Conservation (phyloP, 2,113 vertebrate species). For the Poeciliopsis prolifica region DNA sequence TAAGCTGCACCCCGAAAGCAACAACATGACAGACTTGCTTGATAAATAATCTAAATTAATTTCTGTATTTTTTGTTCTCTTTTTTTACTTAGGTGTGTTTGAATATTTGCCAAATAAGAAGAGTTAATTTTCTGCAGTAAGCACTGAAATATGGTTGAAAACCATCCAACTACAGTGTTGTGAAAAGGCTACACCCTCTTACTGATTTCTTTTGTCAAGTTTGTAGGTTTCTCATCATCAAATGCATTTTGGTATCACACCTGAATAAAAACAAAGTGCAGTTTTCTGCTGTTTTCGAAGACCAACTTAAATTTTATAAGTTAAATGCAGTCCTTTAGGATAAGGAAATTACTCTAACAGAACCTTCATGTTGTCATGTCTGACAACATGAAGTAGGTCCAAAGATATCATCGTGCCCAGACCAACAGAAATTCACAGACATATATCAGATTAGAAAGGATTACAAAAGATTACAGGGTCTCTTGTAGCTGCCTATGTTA, state of each 20-base stretch:
- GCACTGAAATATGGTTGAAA: not conserved
- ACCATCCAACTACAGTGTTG: not conserved
- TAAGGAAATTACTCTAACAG: not conserved
- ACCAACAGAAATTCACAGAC: not conserved
- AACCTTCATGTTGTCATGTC: not conserved
- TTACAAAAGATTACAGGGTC: not conserved
- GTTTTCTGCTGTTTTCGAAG: not conserved
- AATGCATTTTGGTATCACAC: not conserved
- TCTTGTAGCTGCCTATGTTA: not conserved
- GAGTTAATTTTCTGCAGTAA: not conserved
- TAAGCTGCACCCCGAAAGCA: constrained; percentile 4
- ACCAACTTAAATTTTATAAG: not conserved
- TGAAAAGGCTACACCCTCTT: not conserved
- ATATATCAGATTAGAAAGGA: not conserved
- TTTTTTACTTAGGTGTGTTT: not conserved
- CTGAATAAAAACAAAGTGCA: not conserved
- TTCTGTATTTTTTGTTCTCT: not conserved
- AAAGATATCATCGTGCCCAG: too few relatives aligned
- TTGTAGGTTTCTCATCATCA: not conserved
- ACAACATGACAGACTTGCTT: not conserved
- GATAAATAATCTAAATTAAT: not conserved
- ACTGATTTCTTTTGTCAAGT: not conserved
- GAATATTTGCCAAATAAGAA: not conserved
- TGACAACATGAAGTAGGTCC: too few relatives aligned
- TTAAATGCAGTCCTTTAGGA: not conserved